Base-by-base conservation (phyloP, 2,113 vertebrate genomes). In the Mungos mungo region DNA sequence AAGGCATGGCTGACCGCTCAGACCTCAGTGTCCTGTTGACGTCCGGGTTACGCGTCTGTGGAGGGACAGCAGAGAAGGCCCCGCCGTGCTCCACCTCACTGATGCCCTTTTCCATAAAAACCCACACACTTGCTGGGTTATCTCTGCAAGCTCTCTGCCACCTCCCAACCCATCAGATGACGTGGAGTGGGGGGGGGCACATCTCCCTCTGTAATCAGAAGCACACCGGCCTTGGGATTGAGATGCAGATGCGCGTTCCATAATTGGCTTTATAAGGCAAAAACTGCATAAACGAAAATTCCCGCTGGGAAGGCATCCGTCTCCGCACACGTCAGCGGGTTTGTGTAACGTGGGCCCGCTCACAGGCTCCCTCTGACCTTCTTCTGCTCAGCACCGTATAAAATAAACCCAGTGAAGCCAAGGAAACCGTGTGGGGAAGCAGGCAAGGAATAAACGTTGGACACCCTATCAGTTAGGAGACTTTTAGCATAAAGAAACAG, bases 101-200 rank as follows among this genome's bases (percentile, higher is more conserved):
- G 29, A n/a, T 3, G 7, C 47, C 68, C 63, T 52, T 31, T 11
- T 4, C 60, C 18, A 1, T 14, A 3, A 63, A 87, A 33, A 10
- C 16, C 35, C 54, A 0, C 1, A 5, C 0, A 16, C 69, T 23
- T 0, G 0, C 7, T 2, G 3, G 5, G 18, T 10, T 25, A 18
- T 14, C 77, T 35, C n/a, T 10, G 27, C 45, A 33, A 29, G 33
- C 12, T 35, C 57, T 77, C 31, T 8, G 31, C 29, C 63, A 27
- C 41, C 41, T 9, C 10, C 52, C n/a, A 72, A 45, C 57, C 92
- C 3, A 0, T 6, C 80, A 23, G 41, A 65, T 11, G 72, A 31
- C 72, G 45, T 14, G 71, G 29, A n/a, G n/a, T n/a, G n/a, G 80
- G 3, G 38, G 2, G 54, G 47, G 31, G 27, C 21, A 2, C 12